A percentile compares a stretch with the other conserved stretches of the same genome.
phyloP scores from a whole-genome alignment of 2,113 vertebrate genomes.

The Clupea harengus region DNA sequence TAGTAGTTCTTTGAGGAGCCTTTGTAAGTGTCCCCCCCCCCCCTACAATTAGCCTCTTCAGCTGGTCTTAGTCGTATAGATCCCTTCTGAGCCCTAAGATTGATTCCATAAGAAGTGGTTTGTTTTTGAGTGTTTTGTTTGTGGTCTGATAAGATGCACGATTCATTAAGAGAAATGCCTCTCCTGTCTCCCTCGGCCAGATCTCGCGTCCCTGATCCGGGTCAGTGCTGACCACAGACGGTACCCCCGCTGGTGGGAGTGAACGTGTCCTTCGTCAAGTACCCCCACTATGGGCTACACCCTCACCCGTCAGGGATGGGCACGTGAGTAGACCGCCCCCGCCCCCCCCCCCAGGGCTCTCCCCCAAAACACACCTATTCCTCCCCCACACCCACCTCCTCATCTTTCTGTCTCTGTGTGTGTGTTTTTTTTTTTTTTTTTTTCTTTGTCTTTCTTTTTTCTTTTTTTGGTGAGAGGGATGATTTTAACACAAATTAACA shows the following conservation, averaged over 20 bases:
- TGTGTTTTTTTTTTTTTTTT: background rate
- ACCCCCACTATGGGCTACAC: conserved; percentile 96
- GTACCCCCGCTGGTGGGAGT: conserved; percentile 95
- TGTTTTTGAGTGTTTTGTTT: background rate
- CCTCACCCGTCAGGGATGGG: conserved; percentile 97
- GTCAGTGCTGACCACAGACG: conserved; percentile 97
- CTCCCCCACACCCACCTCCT: too few species aligned
- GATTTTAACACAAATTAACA: background rate
- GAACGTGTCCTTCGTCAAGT: conserved; percentile 98
- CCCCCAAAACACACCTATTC: too few species aligned
- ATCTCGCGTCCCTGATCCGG: conserved; percentile 92
- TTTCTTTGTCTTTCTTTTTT: background rate
- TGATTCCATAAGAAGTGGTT: background rate
- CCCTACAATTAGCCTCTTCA: background rate
- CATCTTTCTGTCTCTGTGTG: background rate
- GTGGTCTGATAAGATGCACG: background rate
- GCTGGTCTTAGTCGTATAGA: background rate
- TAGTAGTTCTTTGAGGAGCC: background rate
- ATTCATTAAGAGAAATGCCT: background rate
- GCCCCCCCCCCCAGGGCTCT: too few species aligned
- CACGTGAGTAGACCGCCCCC: conserved; percentile 83
- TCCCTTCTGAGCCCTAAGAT: background rate
- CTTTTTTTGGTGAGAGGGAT: background rate
- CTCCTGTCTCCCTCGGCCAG: conserved; percentile 69
- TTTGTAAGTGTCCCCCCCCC: background rate